Evolutionary conservation across 2,888 invertebrate genomes (phyloP).

Genomic region (Crossocerus cetratus): DNA sequence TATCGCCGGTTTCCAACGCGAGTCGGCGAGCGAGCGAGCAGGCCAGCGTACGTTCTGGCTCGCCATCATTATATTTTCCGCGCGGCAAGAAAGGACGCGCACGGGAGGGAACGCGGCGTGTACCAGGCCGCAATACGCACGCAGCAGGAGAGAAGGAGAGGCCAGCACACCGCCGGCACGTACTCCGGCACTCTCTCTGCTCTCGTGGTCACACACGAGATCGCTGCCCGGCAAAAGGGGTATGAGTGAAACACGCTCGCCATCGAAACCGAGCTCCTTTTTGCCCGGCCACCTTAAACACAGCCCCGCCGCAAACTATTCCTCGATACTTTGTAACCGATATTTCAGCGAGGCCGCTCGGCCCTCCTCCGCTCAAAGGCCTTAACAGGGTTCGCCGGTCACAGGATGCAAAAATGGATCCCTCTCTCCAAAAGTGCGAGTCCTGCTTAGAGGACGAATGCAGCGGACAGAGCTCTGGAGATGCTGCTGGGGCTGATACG

Average conservation of each 20-base stretch:
- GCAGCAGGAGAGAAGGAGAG: conserved; percentile 7
- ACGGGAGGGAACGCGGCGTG: conserved; percentile 36
- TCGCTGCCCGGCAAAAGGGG: conserved; percentile 12
- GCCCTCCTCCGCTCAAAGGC: conserved; percentile 17
- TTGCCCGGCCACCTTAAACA: conserved; percentile 22
- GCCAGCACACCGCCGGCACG: not conserved
- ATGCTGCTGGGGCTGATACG: not conserved
- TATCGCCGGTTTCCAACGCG: conserved; percentile 74
- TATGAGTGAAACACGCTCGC: conserved; percentile 34
- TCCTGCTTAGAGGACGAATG: too few relatives aligned
- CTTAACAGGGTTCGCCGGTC: conserved; percentile 19
- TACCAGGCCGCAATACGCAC: conserved; percentile 24
- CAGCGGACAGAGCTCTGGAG: too few relatives aligned
- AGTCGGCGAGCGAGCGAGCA: conserved; percentile 54
- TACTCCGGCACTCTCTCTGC: not conserved
- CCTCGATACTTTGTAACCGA: conserved; percentile 53
- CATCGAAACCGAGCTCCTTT: conserved; percentile 15
- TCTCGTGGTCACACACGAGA: conserved; percentile 6
- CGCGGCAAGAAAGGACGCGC: conserved; percentile 64
- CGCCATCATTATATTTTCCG: conserved; percentile 75
- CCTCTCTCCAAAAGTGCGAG: too few relatives aligned
- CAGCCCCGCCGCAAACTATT: conserved; percentile 16
- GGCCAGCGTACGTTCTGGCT: conserved; percentile 53
- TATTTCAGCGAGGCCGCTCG: conserved; percentile 36
- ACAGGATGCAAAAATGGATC: conserved; percentile 19